A percentile compares a stretch with the other conserved stretches of the same genome.
Evolutionary conservation across 2,113 vertebrate genomes (phyloP).

Genomic region (Capreolus pygargus): DNA sequence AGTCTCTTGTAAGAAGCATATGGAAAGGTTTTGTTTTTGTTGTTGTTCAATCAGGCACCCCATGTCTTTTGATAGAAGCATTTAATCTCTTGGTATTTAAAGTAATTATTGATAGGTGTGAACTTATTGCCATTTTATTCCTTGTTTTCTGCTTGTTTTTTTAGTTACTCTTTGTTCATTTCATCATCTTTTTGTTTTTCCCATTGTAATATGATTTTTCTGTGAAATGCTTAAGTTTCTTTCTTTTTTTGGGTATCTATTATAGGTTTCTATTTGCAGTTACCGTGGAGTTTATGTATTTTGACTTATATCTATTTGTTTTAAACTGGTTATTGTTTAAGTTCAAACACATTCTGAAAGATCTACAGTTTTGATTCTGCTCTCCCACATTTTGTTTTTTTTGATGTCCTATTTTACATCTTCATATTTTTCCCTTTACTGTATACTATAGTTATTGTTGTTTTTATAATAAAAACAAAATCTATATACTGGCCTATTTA

Average conservation of each 20-base stretch:
- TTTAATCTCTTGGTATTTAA: neutral
- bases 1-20: neutral
- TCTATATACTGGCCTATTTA: neutral
- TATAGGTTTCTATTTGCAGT: neutral
- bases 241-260: neutral
- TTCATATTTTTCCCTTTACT: neutral
- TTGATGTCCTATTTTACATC: neutral
- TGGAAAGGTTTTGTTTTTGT: neutral
- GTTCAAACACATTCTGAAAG: neutral
- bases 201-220: neutral
- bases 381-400: neutral
- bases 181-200: neutral
- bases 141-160: neutral
- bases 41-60: neutral
- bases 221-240: neutral
- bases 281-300: neutral
- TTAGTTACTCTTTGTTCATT: neutral
- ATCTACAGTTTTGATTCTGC: neutral
- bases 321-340: neutral
- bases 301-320: neutral
- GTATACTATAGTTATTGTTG: neutral
- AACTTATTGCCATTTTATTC: neutral
- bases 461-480: neutral
- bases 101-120: neutral
- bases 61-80: neutral